Percentiles rank a stretch among this genome's conserved stretches.
These are phyloP conservation scores for Halcyon malimbica DNA, from an alignment of 2,113 vertebrate species.

Conservation along the genomic window DNA sequence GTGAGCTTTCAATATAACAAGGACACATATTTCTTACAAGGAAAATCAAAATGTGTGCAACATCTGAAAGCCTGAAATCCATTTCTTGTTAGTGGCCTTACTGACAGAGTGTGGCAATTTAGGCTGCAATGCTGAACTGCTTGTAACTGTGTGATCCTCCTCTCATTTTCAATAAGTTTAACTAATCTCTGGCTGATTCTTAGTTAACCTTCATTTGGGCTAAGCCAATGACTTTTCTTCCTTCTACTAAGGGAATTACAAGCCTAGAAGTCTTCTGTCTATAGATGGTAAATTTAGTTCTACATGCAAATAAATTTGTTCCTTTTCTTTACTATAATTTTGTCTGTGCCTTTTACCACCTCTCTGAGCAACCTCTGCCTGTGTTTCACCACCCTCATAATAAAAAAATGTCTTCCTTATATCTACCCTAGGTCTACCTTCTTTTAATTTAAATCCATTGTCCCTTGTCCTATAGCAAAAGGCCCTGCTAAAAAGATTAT, in stretches of 20 bases:
- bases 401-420: too few relatives aligned
- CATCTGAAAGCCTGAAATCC: background rate
- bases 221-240: background rate
- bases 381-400: too few relatives aligned
- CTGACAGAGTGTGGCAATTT: background rate
- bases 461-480: too few relatives aligned
- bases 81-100: background rate
- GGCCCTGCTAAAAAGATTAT: too few relatives aligned
- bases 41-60: background rate
- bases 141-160: background rate
- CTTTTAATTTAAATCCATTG: too few relatives aligned
- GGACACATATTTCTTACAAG: rapidly evolving
- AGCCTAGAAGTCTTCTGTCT: background rate
- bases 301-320: background rate
- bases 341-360: background rate
- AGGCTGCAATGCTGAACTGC: background rate
- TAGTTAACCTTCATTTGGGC: background rate
- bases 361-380: too few relatives aligned
- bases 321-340: background rate
- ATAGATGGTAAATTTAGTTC: background rate
- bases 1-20: background rate
- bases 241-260: background rate
- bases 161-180: background rate
- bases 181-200: background rate
- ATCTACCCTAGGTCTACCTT: too few relatives aligned